Percentiles rank a stretch among this genome's conserved stretches.
phyloP scores from a whole-genome alignment of 1,140 invertebrate species.

The Eubasilissa regina region DNA sequence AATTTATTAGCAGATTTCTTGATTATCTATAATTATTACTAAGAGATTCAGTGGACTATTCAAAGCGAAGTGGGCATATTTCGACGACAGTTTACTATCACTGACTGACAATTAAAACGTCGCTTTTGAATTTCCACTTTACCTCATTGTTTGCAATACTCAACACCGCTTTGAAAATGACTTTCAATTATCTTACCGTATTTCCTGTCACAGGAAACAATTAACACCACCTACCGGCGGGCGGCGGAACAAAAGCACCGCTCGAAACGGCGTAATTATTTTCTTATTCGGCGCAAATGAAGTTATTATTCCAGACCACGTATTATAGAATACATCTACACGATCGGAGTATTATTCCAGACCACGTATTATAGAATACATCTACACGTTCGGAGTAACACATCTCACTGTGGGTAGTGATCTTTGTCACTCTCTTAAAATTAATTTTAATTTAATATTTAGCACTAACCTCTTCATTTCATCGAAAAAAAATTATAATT shows the following conservation, averaged over 20 bases:
- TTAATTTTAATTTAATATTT: no score
- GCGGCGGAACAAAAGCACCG: conserved; percentile 38
- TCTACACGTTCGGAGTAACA: no score
- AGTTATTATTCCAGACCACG: conserved; percentile 28
- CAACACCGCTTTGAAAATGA: conserved; percentile 38
- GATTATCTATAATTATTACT: no score
- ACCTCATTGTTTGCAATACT: conserved; percentile 41
- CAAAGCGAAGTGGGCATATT: no score
- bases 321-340: background rate
- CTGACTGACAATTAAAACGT: conserved; percentile 31
- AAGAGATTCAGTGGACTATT: no score
- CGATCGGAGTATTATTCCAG: conserved; percentile 24
- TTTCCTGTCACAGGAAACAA: conserved; percentile 47
- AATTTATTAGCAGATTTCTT: no score
- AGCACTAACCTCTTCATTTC: no score
- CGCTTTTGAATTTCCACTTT: conserved; percentile 20
- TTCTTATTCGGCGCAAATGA: conserved; percentile 26
- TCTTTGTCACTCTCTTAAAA: no score
- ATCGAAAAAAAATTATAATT: no score
- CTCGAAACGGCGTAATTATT: conserved; percentile 42
- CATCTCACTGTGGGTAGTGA: no score
- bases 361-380: conserved; percentile 15
- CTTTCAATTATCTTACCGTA: conserved; percentile 47
- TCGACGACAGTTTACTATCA: background rate
- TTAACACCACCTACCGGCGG: conserved; percentile 43